Percentiles rank a stretch among this genome's conserved stretches.
These are phyloP conservation scores for Pitta sordida DNA, from an alignment of 2,113 vertebrate species.

Conservation along the genomic window DNA sequence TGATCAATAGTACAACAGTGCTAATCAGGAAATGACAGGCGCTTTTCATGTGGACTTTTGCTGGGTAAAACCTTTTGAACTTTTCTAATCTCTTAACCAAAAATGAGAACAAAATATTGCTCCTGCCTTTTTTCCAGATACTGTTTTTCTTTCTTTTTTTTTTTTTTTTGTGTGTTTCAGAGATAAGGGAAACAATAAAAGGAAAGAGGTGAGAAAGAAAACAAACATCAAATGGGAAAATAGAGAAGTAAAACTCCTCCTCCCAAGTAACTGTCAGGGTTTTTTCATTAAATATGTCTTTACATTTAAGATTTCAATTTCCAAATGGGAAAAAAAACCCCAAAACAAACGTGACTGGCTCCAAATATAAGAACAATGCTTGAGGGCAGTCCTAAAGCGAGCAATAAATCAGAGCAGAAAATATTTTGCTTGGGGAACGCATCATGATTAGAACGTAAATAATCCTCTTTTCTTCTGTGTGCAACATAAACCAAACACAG, in stretches of 20 bases:
- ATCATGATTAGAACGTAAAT: conserved; percentile 25
- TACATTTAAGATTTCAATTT: conserved; percentile 15
- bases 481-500: conserved; percentile 20
- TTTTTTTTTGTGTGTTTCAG: too few relatives aligned
- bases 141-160: not conserved
- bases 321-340: conserved; percentile 29
- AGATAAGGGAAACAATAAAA: not conserved
- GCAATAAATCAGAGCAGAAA: conserved; percentile 37
- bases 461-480: conserved; percentile 21
- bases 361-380: conserved; percentile 30
- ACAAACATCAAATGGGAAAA: not conserved
- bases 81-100: not conserved
- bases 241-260: not conserved
- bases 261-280: not conserved
- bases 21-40: conserved; percentile 6
- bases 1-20: not conserved
- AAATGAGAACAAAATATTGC: not conserved
- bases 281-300: not conserved
- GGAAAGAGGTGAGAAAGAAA: not conserved
- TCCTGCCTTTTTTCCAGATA: not conserved
- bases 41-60: not conserved
- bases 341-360: not conserved
- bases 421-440: not conserved
- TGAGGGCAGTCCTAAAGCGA: conserved; percentile 20
- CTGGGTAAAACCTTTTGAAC: not conserved